A percentile compares a stretch with the other conserved stretches of the same genome.
Conservation (phyloP, 2,113 vertebrate genomes). For the Peromyscus polionotus region DNA sequence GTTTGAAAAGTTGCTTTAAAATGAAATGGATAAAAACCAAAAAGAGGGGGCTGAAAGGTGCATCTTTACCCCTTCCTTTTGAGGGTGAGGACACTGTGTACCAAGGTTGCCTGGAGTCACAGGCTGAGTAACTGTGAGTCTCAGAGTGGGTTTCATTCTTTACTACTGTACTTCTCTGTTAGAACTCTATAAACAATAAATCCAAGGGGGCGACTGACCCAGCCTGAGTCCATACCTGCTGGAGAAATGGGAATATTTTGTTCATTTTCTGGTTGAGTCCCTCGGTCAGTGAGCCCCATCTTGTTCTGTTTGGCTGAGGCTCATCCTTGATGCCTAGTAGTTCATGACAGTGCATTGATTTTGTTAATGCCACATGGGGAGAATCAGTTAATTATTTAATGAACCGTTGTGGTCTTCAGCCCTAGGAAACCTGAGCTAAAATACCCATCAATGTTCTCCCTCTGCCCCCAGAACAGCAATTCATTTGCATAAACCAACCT, state of each 20-base stretch:
- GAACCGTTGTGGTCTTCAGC: background rate
- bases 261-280: background rate
- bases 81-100: background rate
- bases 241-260: background rate
- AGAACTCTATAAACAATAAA: background rate
- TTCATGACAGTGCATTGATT: background rate
- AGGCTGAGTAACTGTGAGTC: background rate
- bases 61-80: background rate
- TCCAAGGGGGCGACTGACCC: background rate
- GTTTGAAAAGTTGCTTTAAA: slow-evolving; percentile 3
- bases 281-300: background rate
- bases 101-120: background rate
- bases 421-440: background rate
- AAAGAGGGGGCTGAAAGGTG: background rate
- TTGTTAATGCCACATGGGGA: background rate
- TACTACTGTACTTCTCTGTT: background rate
- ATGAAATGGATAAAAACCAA: background rate
- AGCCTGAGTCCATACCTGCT: background rate
- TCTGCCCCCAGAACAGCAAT: background rate
- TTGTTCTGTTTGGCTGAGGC: background rate
- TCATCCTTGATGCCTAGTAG: background rate
- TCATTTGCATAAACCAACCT: background rate
- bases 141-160: background rate
- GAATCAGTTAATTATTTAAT: slow-evolving; percentile 3
- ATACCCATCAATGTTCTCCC: background rate